Percentiles rank a stretch among this genome's conserved stretches.
phyloP scores from a whole-genome alignment of 37 sponge, comb jelly and placozoan species.

The Mnemiopsis leidyi region DNA sequence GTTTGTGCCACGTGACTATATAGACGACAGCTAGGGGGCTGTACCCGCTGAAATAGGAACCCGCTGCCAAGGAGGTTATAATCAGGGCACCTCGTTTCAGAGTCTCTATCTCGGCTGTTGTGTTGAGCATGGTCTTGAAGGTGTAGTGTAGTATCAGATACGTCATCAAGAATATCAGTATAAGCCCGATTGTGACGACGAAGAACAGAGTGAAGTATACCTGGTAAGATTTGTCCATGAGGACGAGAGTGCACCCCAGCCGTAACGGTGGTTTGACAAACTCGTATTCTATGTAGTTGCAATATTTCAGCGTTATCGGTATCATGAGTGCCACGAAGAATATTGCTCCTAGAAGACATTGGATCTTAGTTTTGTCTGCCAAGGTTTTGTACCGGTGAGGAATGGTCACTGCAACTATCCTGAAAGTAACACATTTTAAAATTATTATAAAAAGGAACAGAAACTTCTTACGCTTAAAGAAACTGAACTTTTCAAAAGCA shows the following conservation, averaged over 20 bases:
- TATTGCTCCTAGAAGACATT: neutral
- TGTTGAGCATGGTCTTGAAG: neutral
- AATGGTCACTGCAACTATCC: neutral
- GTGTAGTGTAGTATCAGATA: neutral
- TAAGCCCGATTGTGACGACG: neutral
- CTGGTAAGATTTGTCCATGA: neutral
- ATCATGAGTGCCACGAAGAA: neutral
- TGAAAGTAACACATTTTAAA: too few species aligned
- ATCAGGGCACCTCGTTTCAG: slow-evolving; percentile 28
- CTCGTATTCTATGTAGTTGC: neutral
- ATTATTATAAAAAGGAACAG: too few species aligned
- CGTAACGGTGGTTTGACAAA: neutral
- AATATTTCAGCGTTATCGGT: neutral
- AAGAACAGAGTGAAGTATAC: slow-evolving; percentile 33
- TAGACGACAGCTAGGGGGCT: neutral
- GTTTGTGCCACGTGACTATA: neutral
- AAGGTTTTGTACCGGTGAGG: slow-evolving; percentile 21
- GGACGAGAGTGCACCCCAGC: slow-evolving; percentile 30
- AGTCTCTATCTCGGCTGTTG: neutral
- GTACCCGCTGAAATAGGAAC: slow-evolving; percentile 22
- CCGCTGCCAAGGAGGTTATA: neutral
- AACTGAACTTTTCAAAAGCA: too few species aligned
- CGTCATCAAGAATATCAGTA: neutral
- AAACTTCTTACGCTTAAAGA: too few species aligned
- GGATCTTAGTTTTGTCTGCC: neutral